phyloP scores from a whole-genome alignment of 2,888 invertebrate species.

The Megamerina dolium region DNA sequence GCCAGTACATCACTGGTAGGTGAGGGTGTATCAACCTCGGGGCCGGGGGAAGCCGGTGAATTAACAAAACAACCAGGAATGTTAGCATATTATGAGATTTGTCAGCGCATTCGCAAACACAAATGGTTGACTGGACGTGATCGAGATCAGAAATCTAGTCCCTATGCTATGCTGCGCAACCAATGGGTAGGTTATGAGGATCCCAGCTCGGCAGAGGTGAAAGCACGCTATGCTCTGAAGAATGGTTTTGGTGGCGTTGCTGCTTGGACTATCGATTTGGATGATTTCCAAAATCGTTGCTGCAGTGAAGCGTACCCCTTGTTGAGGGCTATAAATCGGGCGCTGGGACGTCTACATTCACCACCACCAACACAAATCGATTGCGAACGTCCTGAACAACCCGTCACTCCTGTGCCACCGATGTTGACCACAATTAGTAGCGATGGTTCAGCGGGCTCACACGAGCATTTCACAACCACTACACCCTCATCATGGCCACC shows the following conservation, averaged over 20 bases:
- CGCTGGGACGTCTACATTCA: slow-evolving; percentile 58
- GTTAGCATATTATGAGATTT: slow-evolving; percentile 82
- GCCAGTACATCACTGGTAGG: slow-evolving; percentile 42
- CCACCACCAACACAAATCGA: slow-evolving; percentile 54
- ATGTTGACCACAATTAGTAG: slow-evolving; percentile 65
- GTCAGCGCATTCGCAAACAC: slow-evolving; percentile 62
- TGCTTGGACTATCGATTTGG: slow-evolving; percentile 83
- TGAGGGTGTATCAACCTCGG: slow-evolving; percentile 61
- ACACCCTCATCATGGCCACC: slow-evolving; percentile 36
- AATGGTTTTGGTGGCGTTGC: slow-evolving; percentile 74
- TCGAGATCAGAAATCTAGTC: slow-evolving; percentile 56
- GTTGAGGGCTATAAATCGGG: slow-evolving; percentile 69
- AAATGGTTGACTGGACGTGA: slow-evolving; percentile 63
- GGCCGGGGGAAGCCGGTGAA: slow-evolving; percentile 74
- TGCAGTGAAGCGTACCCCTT: slow-evolving; percentile 75
- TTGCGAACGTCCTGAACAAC: slow-evolving; percentile 66
- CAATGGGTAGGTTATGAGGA: slow-evolving; percentile 93
- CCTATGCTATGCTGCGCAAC: slow-evolving; percentile 70
- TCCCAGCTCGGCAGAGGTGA: slow-evolving; percentile 65
- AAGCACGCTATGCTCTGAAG: slow-evolving; percentile 67
- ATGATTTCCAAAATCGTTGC: slow-evolving; percentile 80
- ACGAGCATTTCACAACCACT: slow-evolving; percentile 5
- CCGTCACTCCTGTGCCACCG: slow-evolving; percentile 70
- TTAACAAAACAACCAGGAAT: slow-evolving; percentile 81
- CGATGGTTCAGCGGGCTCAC: slow-evolving; percentile 46